These are phyloP conservation scores for Acanthopagrus latus DNA, from an alignment of 2,797 vertebrate species.

Conservation along the genomic window DNA sequence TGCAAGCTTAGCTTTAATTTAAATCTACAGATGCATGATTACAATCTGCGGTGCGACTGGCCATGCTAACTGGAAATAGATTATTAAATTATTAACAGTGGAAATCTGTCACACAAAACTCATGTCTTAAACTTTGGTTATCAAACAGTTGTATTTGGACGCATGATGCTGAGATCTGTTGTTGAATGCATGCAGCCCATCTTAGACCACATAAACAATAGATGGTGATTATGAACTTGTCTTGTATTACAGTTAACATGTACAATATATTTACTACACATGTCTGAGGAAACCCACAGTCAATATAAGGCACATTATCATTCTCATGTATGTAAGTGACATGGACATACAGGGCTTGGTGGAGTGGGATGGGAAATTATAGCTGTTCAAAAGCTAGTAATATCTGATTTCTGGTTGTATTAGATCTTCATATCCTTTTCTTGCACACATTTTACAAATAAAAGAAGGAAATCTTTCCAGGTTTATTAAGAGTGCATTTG, in stretches of 20 bases:
- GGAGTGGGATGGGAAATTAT: neutral
- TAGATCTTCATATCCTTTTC: neutral
- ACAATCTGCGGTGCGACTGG: neutral
- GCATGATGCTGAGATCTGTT: neutral
- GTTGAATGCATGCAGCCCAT: neutral
- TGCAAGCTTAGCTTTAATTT: neutral
- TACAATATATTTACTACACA: neutral
- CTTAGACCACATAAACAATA: neutral
- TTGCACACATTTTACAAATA: neutral
- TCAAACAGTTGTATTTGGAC: neutral
- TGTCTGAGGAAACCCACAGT: neutral
- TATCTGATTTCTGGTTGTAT: neutral
- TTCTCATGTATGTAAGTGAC: neutral
- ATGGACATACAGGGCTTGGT: neutral
- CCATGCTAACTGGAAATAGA: neutral
- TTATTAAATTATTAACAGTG: neutral
- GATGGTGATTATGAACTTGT: neutral
- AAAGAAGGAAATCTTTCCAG: neutral
- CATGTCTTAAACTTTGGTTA: neutral
- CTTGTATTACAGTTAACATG: neutral
- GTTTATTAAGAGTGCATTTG: neutral
- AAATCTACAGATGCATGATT: neutral
- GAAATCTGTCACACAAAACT: conserved; percentile 7
- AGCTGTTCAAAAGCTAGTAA: neutral
- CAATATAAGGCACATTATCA: neutral